Conservation (phyloP, 1,140 invertebrate species). For the Formica exsecta region DNA sequence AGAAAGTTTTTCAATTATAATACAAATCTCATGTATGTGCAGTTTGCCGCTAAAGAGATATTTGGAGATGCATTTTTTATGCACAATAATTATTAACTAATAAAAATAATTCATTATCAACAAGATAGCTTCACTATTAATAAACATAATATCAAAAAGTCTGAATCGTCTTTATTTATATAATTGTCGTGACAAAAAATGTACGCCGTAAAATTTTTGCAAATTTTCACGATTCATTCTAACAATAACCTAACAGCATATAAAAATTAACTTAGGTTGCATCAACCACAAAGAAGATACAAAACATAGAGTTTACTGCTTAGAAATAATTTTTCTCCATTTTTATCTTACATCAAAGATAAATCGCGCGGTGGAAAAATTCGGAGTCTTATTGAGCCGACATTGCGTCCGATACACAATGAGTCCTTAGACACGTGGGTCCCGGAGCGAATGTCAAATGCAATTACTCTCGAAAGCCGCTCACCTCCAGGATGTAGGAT, state of each 20-base stretch:
- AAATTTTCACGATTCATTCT: too few relatives aligned
- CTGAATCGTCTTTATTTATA: neutral
- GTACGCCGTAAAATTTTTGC: neutral
- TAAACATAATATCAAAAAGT: neutral
- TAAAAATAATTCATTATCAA: neutral
- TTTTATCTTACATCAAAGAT: neutral
- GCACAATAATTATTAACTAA: neutral
- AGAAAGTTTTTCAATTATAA: neutral
- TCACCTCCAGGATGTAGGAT: neutral
- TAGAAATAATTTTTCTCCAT: neutral
- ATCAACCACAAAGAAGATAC: too few relatives aligned
- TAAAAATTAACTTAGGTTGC: too few relatives aligned
- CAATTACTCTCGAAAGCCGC: constrained; percentile 1
- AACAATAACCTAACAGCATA: neutral
- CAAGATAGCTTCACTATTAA: neutral
- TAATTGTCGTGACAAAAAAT: neutral
- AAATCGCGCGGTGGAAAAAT: neutral
- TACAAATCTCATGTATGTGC: neutral
- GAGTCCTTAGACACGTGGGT: neutral
- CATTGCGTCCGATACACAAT: neutral
- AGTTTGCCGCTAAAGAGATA: constrained; percentile 2
- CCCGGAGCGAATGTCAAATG: constrained; percentile 19
- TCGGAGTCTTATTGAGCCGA: constrained; percentile 1
- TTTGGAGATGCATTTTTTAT: neutral
- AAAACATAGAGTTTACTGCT: neutral